These are phyloP conservation scores for Melipona bicolor DNA, from an alignment of 2,888 invertebrate genomes.

Conservation along the genomic window DNA sequence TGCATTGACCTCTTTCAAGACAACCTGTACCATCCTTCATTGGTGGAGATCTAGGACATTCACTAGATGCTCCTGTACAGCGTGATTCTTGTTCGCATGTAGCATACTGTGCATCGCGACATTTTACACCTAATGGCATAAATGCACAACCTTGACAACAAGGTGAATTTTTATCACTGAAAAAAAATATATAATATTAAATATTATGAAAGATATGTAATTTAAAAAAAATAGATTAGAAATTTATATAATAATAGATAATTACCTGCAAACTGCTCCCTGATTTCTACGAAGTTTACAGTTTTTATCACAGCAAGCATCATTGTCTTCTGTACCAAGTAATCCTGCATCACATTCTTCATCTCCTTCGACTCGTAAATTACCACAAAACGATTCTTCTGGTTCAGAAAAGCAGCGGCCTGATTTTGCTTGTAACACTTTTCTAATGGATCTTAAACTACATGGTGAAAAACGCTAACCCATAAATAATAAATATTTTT, in stretches of 20 bases:
- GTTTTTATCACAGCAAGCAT: constrained; percentile 96
- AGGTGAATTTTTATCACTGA: constrained; percentile 97
- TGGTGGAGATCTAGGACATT: constrained; percentile 94
- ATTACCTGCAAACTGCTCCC: constrained; percentile 94
- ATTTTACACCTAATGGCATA: constrained; percentile 92
- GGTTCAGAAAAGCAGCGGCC: constrained; percentile 96
- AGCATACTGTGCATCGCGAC: constrained; percentile 95
- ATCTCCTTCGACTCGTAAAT: constrained; percentile 96
- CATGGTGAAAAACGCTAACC: constrained; percentile 96
- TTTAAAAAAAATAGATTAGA: neutral
- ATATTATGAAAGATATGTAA: neutral
- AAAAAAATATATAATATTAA: constrained; percentile 71
- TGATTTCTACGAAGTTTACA: constrained; percentile 93
- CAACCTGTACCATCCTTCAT: constrained; percentile 95
- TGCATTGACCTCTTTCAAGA: constrained; percentile 95
- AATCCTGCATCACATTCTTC: constrained; percentile 99
- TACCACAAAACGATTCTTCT: constrained; percentile 98
- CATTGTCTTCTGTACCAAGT: constrained; percentile 96
- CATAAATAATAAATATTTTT: constrained; percentile 23
- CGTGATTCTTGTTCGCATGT: constrained; percentile 97
- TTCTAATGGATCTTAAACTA: constrained; percentile 95
- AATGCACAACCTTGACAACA: constrained; percentile 97
- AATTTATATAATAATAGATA: neutral
- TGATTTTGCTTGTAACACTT: constrained; percentile 96
- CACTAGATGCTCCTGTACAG: constrained; percentile 92